Evolutionary conservation across 2,797 vertebrate genomes (phyloP), one percentile per base, ranked within the genome.

Genomic region (Schizopygopsis pylzovi): DNA sequence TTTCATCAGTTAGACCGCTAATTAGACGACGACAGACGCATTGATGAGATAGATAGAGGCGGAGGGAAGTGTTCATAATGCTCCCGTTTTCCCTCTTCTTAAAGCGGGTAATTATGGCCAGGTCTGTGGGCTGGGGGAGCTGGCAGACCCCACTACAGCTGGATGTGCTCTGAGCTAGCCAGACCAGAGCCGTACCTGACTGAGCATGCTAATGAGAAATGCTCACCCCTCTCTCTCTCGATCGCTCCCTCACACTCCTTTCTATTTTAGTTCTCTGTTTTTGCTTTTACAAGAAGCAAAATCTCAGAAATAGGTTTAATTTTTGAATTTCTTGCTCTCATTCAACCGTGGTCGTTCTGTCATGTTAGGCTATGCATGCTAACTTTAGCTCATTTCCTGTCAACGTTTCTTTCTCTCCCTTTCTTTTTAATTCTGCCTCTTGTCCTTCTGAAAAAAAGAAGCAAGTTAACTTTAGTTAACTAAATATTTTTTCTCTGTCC

Each of bases 1-100:
- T 88, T 90, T 90, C 87, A 83, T 89, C 85, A 86, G 91, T 92
- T 88, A 87, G 79, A 80, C 49, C 81, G 56, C 89, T 91, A 88
- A 91, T 92, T 91, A 88, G 82, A 84, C 1, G 12, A 63, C 25
- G 86, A 88, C 78, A 70, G 88, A 65, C 80, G 79, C 86, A 83
- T 83, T 86, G 87, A 88, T 52, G 45, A 88, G 87, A 88, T 7
- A 11, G 80, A 88, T 83, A 84, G 61, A 89, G 88, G 80, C 65
- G 25, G 88, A 86, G 81, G 84, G 81, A 79, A 82, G 77, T 82
- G 73, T 87, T 87, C 63, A 47, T 77, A 87, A 89, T 82, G 75
- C 61, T 61, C 59, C 59, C 2, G 15, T 78, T 52, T 67, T 86
- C 9, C 47, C 47, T 78, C 45, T 65, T 16, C 16, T 82, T 71